phyloP scores from a whole-genome alignment of 2,888 invertebrate genomes.

The Cepaea hortensis region DNA sequence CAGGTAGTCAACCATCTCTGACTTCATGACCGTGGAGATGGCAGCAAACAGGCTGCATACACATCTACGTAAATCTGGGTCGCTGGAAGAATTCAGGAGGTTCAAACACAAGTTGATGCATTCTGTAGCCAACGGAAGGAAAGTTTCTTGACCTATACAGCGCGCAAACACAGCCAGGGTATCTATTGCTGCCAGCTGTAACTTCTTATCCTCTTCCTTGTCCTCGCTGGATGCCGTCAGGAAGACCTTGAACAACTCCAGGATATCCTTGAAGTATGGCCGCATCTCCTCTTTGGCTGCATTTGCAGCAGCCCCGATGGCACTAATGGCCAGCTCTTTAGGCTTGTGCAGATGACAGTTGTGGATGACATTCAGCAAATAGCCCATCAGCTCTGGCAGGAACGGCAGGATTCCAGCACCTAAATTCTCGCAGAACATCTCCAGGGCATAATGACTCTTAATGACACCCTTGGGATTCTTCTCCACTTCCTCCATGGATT shows the following conservation, averaged over 20 bases:
- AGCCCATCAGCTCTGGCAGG: conserved; percentile 84
- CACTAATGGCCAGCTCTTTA: conserved; percentile 83
- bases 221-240: conserved; percentile 78
- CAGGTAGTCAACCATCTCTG: conserved; percentile 81
- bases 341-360: conserved; percentile 76
- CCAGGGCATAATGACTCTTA: conserved; percentile 87
- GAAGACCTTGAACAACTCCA: conserved; percentile 82
- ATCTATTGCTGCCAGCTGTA: conserved; percentile 85
- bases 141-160: conserved; percentile 83
- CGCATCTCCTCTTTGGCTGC: conserved; percentile 85
- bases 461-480: conserved; percentile 81
- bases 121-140: conserved; percentile 83
- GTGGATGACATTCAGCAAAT: conserved; percentile 79
- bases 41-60: conserved; percentile 84
- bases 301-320: conserved; percentile 82
- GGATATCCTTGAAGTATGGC: conserved; percentile 84
- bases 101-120: conserved; percentile 83
- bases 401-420: conserved; percentile 85
- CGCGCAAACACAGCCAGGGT: conserved; percentile 84
- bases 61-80: conserved; percentile 85
- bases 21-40: conserved; percentile 81
- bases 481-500: conserved; percentile 65
- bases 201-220: conserved; percentile 79
- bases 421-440: conserved; percentile 87
- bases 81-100: conserved; percentile 81